Conservation (phyloP, 2,888 invertebrate species). For the Taphrorychus bicolor region DNA sequence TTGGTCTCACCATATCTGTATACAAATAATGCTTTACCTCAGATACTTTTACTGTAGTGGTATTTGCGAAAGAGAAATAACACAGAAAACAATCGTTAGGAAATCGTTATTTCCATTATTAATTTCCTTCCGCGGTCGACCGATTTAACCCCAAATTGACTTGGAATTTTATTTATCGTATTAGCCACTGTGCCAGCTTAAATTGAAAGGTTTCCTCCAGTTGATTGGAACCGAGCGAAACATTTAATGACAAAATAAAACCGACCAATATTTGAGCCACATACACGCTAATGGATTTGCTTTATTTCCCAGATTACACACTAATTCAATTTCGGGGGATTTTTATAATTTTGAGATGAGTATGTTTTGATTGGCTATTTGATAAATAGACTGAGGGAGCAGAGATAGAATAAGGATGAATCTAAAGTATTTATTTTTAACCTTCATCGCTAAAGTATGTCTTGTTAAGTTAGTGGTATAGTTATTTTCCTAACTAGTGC, state of each 20-base stretch:
- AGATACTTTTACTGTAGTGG: too few species aligned
- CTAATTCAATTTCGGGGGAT: constrained; percentile 2
- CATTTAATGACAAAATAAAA: constrained; percentile 16
- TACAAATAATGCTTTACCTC: too few species aligned
- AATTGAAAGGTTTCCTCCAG: constrained; percentile 15
- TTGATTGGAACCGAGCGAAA: constrained; percentile 16
- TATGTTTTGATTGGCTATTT: background rate
- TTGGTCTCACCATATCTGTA: background rate
- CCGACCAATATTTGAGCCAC: background rate
- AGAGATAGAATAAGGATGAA: background rate
- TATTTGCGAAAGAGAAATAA: background rate
- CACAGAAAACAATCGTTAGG: constrained; percentile 30
- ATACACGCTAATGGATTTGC: constrained; percentile 3
- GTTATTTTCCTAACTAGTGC: too few species aligned
- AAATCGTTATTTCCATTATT: constrained; percentile 34
- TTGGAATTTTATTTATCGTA: constrained; percentile 26
- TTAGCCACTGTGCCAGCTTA: constrained; percentile 17
- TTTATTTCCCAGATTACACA: constrained; percentile 4
- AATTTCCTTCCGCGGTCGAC: constrained; percentile 28
- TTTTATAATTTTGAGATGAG: background rate
- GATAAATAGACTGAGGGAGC: background rate
- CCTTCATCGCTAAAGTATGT: too few species aligned
- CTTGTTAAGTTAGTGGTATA: too few species aligned
- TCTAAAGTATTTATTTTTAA: too few species aligned
- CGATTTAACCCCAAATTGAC: constrained; percentile 30